Evolutionary conservation across 1,140 invertebrate species (phyloP), one percentile per base, ranked within the genome.

Genomic region (Daktulosphaira vitifoliae): DNA sequence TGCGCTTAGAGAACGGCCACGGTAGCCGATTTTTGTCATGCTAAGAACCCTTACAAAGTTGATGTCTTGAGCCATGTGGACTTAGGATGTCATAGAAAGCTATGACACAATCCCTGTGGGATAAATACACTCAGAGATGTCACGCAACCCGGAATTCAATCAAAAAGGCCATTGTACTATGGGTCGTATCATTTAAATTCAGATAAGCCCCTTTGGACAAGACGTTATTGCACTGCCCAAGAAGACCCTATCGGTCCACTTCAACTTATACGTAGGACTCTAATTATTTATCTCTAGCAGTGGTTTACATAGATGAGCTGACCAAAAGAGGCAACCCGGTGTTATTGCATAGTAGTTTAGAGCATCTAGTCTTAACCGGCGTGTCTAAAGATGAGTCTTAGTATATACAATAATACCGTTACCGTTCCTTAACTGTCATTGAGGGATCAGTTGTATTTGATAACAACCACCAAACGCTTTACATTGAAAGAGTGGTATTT

Each of bases 191-290:
- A 48, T 62, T 62, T 46, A 48, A 62, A 48, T 62, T 33, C 56
- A 62, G 56, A 62, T 62, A 62, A 62, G 56, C 56, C 56, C 46
- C 46, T 62, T 62, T 46, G 56, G 56, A 62, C 56, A 48, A 62
- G 56, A 62, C 56, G 56, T 46, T 48, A 48, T 62, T 62, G 46
- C 15, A 44, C 56, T 62, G 56, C 46, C 56, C 56, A 48, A 62
- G 56, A 62, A 42, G 7, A 44, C 16, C 52, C 39, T 16, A 39
- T n/a, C n/a, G 54, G 16, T 44, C 23, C 39, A 56, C 42, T 56
- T 23, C 15, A 38, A 25, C 23, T n/a, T 39, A 13, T 29, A 33
- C 56, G 23, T 16, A 3, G n/a, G 39, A 44, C 54, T 48, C 56
- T 62, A 62, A 62, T 62, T 62, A 62, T 62, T 62, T 62, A 62